Evolutionary conservation across 2,113 vertebrate genomes (phyloP), one percentile per base, ranked within the genome.

Genomic region (Malaclemys terrapin): DNA sequence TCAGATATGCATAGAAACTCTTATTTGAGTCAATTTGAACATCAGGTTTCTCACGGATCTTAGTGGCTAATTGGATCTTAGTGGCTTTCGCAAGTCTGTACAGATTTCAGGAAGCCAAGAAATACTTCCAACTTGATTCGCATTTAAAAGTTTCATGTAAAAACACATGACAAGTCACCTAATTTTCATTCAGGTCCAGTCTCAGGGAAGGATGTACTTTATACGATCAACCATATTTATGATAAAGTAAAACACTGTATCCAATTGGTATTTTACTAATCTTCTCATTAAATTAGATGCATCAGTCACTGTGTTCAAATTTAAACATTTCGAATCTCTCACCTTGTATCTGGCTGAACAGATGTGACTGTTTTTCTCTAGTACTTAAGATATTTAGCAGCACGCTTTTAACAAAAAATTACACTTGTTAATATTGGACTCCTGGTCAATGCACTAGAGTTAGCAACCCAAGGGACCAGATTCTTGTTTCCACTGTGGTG

Each of bases 281-380:
- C 19, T 7, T 76, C 27, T 93, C 78, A 85, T 88, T 90, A 95
- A 95, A 95, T 88, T 87, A 81, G 24, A 87, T 94, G 88, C 29
- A 92, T 91, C 91, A 69, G 65, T 69, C 59, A 62, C 59, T 91
- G 80, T 59, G 16, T 54, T 47, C 35, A 93, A 69, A 85, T 89
- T 92, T 93, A 82, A 10, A 92, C 72, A 88, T 94, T 92, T 42
- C 62, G 54, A 86, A 86, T 94, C 80, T 93, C 54, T 85, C 59
- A 85, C 89, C 47, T 95, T 49, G 56, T 42, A 81, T 90, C 49
- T 84, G 80, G 24, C 80, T 91, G 78, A 94, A 87, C 62, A 89
- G n/a, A 76, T 90, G 90, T 52, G 89, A 54, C 12, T 57, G 20
- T 87, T 94, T 95, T 92, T 4, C 65, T 94, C 72, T 54, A 65